A percentile compares a stretch with the other conserved stretches of the same genome.
These are phyloP conservation scores for Rhinolophus ferrumequinum DNA, from an alignment of 2,113 vertebrate genomes.

Conservation along the genomic window DNA sequence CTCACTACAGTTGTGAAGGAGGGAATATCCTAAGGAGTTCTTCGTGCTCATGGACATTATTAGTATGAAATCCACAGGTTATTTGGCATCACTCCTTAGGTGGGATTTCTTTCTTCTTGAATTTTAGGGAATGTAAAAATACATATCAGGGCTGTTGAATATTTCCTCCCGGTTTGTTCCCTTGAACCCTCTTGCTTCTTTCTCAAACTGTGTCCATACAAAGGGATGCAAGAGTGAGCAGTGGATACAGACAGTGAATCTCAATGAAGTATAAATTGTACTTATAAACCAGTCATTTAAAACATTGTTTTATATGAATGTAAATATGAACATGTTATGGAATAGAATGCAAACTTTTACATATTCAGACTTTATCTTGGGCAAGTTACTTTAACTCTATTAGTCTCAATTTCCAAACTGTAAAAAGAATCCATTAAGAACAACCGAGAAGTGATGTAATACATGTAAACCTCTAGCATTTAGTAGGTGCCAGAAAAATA, in stretches of 20 bases:
- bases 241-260: not conserved
- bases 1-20: not conserved
- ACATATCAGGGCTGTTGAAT: not conserved
- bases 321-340: not conserved
- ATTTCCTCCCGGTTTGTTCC: not conserved
- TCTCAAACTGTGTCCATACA: not conserved
- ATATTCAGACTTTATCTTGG: not conserved
- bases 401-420: not conserved
- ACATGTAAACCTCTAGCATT: not conserved
- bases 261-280: not conserved
- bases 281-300: not conserved
- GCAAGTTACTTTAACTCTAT: slow-evolving; percentile 2
- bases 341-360: not conserved
- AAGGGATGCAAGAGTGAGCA: not conserved
- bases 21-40: not conserved
- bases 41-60: not conserved
- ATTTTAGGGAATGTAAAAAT: slow-evolving; percentile 13
- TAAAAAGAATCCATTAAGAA: not conserved
- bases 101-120: not conserved
- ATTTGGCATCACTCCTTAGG: not conserved
- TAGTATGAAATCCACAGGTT: slow-evolving; percentile 5
- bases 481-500: not conserved
- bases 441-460: not conserved
- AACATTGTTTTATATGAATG: not conserved
- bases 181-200: not conserved